phyloP scores from a whole-genome alignment of 2,888 invertebrate species.

The Epirrhoe alternata region DNA sequence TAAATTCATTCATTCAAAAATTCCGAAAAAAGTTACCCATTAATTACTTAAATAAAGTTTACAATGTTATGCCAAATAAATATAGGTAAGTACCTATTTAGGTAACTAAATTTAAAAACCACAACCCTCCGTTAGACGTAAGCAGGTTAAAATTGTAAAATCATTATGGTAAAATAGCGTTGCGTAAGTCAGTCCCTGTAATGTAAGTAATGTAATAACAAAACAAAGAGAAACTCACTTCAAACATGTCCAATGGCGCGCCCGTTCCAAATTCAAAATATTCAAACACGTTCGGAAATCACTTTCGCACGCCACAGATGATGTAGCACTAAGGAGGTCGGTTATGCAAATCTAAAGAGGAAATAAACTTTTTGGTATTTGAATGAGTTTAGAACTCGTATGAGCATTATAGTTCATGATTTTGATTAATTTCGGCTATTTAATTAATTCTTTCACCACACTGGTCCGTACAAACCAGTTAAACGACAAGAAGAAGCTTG shows the following conservation, averaged over 20 bases:
- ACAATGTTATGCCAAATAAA: too few relatives aligned
- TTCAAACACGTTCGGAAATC: slow-evolving; percentile 34
- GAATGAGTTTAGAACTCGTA: not conserved
- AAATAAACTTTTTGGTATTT: not conserved
- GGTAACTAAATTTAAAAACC: too few relatives aligned
- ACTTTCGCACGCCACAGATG: slow-evolving; percentile 29
- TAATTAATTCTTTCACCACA: too few relatives aligned
- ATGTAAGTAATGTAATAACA: not conserved
- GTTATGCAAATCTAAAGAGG: slow-evolving; percentile 34
- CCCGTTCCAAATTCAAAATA: slow-evolving; percentile 33
- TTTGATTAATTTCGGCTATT: too few relatives aligned
- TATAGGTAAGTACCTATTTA: too few relatives aligned
- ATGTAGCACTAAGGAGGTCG: slow-evolving; percentile 16
- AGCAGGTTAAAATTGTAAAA: too few relatives aligned
- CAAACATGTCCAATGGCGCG: slow-evolving; percentile 13
- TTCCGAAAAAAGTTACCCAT: too few relatives aligned
- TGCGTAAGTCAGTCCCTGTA: not conserved
- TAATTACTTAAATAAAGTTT: too few relatives aligned
- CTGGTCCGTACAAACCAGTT: too few relatives aligned
- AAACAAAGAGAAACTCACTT: slow-evolving; percentile 32
- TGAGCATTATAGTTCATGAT: not conserved
- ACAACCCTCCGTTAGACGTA: too few relatives aligned
- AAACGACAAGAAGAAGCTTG: too few relatives aligned
- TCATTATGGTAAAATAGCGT: not conserved
- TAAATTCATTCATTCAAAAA: too few relatives aligned